Conservation (phyloP, 2,888 invertebrate genomes). For the Pseudanteris insignis region DNA sequence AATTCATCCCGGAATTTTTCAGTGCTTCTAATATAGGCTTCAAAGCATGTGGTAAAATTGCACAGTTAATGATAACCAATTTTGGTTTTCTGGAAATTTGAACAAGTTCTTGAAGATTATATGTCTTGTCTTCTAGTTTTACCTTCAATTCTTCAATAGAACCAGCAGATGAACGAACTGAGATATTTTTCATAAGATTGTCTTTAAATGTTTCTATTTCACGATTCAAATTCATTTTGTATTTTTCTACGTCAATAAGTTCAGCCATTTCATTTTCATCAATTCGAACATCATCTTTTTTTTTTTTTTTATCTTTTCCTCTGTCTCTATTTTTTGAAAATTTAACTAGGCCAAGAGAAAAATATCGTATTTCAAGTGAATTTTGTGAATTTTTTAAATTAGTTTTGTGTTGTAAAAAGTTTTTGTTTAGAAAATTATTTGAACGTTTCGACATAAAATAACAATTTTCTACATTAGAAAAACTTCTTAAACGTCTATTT, state of each 20-base stretch:
- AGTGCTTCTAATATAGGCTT: conserved; percentile 81
- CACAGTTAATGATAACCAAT: conserved; percentile 83
- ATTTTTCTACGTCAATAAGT: conserved; percentile 75
- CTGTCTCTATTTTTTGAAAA: conserved; percentile 22
- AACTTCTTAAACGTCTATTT: too few relatives aligned
- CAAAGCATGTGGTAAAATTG: conserved; percentile 86
- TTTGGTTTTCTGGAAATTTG: conserved; percentile 89
- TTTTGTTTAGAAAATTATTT: background rate
- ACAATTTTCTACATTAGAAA: too few relatives aligned
- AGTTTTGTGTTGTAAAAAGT: too few relatives aligned
- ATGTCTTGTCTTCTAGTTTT: conserved; percentile 80
- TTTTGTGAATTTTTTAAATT: too few relatives aligned
- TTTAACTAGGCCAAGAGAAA: conserved; percentile 3
- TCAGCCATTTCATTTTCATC: conserved; percentile 78
- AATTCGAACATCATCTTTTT: conserved; percentile 70
- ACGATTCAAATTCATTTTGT: conserved; percentile 75
- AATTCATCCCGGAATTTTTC: conserved; percentile 83
- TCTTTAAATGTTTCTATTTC: conserved; percentile 78
- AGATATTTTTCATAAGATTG: conserved; percentile 82
- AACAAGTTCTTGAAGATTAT: conserved; percentile 86
- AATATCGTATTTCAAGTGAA: conserved; percentile 1
- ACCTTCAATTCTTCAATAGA: conserved; percentile 82
- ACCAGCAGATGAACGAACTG: conserved; percentile 81
- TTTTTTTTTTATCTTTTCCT: conserved; percentile 60
- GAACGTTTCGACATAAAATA: background rate